Percentiles rank a stretch among this genome's conserved stretches.
phyloP scores from a whole-genome alignment of 2,113 vertebrate species.

The Pygoscelis antarcticus region DNA sequence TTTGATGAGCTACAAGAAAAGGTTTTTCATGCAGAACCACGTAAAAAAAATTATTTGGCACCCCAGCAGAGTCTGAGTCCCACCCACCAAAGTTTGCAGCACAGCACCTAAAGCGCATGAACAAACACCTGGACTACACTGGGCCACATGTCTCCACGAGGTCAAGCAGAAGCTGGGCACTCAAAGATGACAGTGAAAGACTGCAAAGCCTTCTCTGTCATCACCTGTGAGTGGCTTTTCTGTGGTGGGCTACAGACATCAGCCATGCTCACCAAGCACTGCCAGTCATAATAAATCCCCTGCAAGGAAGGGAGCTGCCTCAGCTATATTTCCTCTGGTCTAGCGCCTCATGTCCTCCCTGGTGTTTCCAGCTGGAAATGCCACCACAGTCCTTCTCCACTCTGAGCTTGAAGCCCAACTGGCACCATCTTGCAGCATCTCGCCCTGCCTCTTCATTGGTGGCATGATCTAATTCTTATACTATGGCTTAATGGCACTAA shows the following conservation, averaged over 20 bases:
- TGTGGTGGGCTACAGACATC: neutral
- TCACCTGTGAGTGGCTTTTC: neutral
- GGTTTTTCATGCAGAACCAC: neutral
- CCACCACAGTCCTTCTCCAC: neutral
- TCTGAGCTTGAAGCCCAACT: neutral
- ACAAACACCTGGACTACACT: neutral
- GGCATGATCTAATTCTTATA: neutral
- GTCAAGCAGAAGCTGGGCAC: neutral
- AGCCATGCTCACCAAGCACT: neutral
- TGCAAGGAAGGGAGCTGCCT: neutral
- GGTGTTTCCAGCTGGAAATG: neutral
- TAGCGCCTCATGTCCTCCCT: neutral
- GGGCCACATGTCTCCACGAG: neutral
- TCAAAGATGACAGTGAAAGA: neutral
- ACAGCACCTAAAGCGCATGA: neutral
- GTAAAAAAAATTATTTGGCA: neutral
- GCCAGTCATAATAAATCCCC: neutral
- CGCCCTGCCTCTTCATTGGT: neutral
- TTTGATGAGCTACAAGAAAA: neutral
- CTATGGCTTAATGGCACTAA: neutral
- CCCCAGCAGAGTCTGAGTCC: rapidly evolving
- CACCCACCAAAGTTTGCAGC: neutral
- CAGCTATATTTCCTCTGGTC: neutral
- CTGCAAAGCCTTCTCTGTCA: neutral
- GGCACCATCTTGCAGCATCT: neutral